Evolutionary conservation across 2,113 vertebrate genomes (phyloP).

Genomic region (Phaethon lepturus): DNA sequence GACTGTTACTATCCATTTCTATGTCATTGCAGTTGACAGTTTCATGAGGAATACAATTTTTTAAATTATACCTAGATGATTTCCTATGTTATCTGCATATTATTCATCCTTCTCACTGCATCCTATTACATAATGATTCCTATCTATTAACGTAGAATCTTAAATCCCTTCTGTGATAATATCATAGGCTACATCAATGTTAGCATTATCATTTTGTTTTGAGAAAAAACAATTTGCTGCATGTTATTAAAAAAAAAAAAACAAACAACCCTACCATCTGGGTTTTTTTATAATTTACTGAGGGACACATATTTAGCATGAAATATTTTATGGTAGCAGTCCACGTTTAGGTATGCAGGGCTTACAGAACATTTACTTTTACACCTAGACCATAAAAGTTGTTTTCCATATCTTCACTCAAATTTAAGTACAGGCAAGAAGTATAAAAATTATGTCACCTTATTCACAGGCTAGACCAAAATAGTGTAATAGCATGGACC

Average conservation of each 20-base stretch:
- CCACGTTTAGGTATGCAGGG: conserved; percentile 43
- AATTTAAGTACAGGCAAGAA: conserved; percentile 71
- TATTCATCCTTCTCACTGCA: not conserved
- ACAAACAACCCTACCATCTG: not conserved
- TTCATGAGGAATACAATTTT: conserved; percentile 5
- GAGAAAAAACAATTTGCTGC: conserved; percentile 38
- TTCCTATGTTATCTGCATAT: conserved; percentile 21
- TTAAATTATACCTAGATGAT: not conserved
- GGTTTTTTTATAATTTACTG: conserved; percentile 49
- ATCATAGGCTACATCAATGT: not conserved
- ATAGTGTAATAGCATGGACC: conserved; percentile 73
- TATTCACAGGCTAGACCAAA: conserved; percentile 69
- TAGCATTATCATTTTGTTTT: conserved; percentile 45
- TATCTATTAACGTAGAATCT: not conserved
- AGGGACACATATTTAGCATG: conserved; percentile 43
- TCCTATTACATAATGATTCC: not conserved
- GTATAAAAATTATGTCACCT: conserved; percentile 76
- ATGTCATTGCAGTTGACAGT: not conserved
- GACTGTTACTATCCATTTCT: not conserved
- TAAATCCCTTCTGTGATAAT: not conserved
- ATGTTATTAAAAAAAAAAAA: conserved; percentile 1
- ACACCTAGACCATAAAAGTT: conserved; percentile 79
- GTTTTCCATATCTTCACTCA: conserved; percentile 79
- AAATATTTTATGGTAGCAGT: conserved; percentile 67
- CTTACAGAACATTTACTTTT: conserved; percentile 84